phyloP scores from a whole-genome alignment of 2,113 vertebrate genomes.

The Zosterops japonicus region DNA sequence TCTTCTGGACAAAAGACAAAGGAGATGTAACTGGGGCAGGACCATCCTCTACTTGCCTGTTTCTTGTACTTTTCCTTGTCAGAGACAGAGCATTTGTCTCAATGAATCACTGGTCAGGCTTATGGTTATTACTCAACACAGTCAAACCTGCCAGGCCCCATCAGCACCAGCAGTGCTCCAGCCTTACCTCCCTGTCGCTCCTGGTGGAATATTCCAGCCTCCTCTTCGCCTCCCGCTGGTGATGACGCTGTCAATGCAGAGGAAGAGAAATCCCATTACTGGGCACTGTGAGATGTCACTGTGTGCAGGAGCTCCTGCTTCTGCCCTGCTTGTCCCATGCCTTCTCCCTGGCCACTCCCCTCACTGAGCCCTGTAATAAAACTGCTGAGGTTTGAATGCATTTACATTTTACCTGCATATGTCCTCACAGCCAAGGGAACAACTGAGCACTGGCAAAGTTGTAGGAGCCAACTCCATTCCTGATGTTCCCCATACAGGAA shows the following conservation, averaged over 20 bases:
- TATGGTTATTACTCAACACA: not conserved
- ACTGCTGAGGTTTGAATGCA: not conserved
- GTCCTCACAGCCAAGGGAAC: conserved; percentile 1
- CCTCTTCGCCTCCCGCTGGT: conserved; percentile 81
- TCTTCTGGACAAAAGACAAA: not conserved
- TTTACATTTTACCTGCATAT: not conserved
- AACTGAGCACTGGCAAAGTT: not conserved
- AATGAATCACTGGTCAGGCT: not conserved
- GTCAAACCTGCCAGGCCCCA: not conserved
- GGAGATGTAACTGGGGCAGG: not conserved
- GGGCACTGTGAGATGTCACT: not conserved
- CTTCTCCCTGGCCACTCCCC: not conserved
- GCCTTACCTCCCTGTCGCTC: conserved; percentile 81
- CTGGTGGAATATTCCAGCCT: conserved; percentile 78
- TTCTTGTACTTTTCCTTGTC: not conserved
- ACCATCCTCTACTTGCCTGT: not conserved
- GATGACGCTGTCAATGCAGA: conserved; percentile 71
- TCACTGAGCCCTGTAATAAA: not conserved
- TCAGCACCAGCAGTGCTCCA: not conserved
- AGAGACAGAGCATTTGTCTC: not conserved
- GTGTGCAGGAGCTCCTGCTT: not conserved
- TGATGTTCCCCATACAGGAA: fast-evolving
- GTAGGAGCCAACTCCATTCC: not conserved
- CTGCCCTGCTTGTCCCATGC: not conserved
- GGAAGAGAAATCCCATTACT: not conserved